Evolutionary conservation across 53 echinoderm and acorn worm genomes (phyloP).

Genomic region (Hippasteria phrygiana): DNA sequence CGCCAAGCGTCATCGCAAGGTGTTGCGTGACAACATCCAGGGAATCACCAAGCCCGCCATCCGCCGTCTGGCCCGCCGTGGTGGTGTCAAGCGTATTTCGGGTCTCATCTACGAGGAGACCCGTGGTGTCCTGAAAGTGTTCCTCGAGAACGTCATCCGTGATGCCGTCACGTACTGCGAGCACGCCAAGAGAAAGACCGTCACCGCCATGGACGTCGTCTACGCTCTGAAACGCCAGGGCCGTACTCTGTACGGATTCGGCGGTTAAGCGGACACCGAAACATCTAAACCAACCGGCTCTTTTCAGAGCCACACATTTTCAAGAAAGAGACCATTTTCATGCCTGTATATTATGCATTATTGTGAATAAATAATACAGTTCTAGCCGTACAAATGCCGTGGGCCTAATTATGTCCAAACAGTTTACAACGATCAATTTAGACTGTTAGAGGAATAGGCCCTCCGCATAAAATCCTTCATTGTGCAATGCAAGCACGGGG

Average conservation of each 20-base stretch:
- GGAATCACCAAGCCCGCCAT: conserved; percentile 98
- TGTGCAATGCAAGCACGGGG: too few relatives aligned
- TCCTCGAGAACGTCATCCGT: conserved; percentile 86
- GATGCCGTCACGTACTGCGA: conserved; percentile 90
- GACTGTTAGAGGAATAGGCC: too few relatives aligned
- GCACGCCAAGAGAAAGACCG: conserved; percentile 93
- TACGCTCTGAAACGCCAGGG: conserved; percentile 97
- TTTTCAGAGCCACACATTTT: conserved; percentile 84
- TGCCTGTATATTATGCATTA: neutral
- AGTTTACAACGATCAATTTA: too few relatives aligned
- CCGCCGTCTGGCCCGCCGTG: conserved; percentile 95
- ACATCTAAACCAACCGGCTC: conserved; percentile 71
- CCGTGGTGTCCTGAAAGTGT: conserved; percentile 81
- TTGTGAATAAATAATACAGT: too few relatives aligned
- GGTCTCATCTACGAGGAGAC: conserved; percentile 99
- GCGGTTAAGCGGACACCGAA: conserved; percentile 44
- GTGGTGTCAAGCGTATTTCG: conserved; percentile 96
- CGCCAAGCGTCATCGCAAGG: conserved; percentile 97
- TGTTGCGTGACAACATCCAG: conserved; percentile 98
- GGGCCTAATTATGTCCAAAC: too few relatives aligned
- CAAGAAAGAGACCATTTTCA: conserved; percentile 64
- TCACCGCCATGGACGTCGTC: conserved; percentile 99
- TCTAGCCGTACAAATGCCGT: too few relatives aligned
- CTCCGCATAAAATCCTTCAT: too few relatives aligned
- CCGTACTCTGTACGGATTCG: conserved; percentile 97